Evolutionary conservation across 92 coral and sea anemone species (phyloP).

Genomic region (Epizoanthus stellaris): DNA sequence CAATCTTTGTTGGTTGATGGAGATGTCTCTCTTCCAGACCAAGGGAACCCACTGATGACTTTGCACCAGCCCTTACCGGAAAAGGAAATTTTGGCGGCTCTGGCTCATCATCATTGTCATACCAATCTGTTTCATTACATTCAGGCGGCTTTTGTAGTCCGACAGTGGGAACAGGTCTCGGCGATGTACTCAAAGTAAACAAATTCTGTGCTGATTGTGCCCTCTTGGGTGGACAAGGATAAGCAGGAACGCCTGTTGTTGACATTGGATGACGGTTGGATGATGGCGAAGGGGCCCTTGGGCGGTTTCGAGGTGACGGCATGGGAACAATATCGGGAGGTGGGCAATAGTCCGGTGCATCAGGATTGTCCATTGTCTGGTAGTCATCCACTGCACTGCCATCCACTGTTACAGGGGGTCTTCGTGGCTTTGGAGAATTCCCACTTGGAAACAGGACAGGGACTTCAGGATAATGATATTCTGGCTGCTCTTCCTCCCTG

Average conservation of each 20-base stretch:
- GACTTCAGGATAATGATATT: constrained; percentile 42
- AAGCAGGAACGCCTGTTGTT: background rate
- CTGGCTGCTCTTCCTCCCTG: constrained; percentile 29
- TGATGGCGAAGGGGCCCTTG: constrained; percentile 21
- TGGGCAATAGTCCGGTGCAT: constrained; percentile 15
- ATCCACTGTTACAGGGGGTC: background rate
- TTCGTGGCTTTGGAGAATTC: background rate
- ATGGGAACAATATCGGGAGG: background rate
- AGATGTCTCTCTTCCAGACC: constrained; percentile 19
- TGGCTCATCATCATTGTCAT: constrained; percentile 35
- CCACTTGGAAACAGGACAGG: background rate
- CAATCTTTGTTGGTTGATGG: background rate
- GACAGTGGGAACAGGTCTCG: constrained; percentile 10
- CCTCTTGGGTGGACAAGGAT: background rate
- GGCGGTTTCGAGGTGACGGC: constrained; percentile 4
- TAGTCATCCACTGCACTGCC: background rate
- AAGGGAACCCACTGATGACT: constrained; percentile 28
- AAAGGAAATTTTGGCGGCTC: background rate
- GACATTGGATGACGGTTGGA: constrained; percentile 12
- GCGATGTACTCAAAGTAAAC: background rate
- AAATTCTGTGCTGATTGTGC: constrained; percentile 15
- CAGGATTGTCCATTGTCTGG: background rate
- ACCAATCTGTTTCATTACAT: background rate
- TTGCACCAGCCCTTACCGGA: background rate
- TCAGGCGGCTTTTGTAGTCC: background rate